Evolutionary conservation across 1,140 invertebrate genomes (phyloP), one percentile per base, ranked within the genome.

Genomic region (Calliopsis andreniformis): DNA sequence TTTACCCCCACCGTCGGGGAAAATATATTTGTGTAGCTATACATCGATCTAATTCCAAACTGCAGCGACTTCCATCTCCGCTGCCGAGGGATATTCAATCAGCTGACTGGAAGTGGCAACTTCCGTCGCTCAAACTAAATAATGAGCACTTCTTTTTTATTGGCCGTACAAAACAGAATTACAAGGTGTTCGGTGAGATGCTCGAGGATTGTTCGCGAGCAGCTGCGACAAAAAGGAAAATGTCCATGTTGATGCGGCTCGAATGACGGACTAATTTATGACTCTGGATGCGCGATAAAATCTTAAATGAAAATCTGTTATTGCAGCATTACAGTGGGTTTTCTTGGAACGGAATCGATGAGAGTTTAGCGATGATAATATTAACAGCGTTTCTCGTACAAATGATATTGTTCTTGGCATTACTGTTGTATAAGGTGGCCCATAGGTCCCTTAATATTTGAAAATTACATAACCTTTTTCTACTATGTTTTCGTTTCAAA

Each of bases 31-130:
- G 63, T 63, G 66, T 42, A 59, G 64, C 58, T 67, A 72, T 69
- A 83, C 55, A 77, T 84, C 71, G 63, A 83, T 59, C 53, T 59
- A 77, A 80, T 71, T 76, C 30, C 66, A 47, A 35, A 18, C 66
- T n/a, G 53, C 47, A 55, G 28, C 62, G 42, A 47, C 51, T 77
- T 84, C 63, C 82, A 84, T 83, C 81, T 84, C 82, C 82, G 80
- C 56, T 47, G 49, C 30, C 45, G 59, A 16, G 25, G 81, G 81
- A 84, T 84, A 80, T 83, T 84, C 70, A 83, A 83, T 84, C 80
- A 84, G 39, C 45, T 55, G 68, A 66, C 62, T 73, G 62, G 80
- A 62, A 55, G 69, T 39, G 63, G 39, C 49, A 79, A 70, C 70
- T 82, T 83, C 81, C 82, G 71, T 66, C 32, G 39, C 49, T 72